These are phyloP conservation scores for Philypnodon macrostomus DNA, from an alignment of 2,797 vertebrate genomes.

Conservation along the genomic window DNA sequence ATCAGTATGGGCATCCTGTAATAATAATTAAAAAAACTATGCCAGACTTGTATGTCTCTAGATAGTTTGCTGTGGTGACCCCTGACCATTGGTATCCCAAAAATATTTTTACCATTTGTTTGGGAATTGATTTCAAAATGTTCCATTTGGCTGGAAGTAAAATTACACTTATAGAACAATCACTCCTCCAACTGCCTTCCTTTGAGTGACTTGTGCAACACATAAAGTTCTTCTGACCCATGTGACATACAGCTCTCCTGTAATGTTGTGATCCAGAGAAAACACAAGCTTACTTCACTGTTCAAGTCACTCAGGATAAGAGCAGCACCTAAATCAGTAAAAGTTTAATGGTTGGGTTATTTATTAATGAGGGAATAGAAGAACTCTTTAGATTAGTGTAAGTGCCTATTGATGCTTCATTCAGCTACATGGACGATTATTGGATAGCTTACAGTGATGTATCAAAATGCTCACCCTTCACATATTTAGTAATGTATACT, in stretches of 20 bases:
- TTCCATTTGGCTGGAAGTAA: too few species aligned
- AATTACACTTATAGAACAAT: neutral
- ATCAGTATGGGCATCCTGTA: too few species aligned
- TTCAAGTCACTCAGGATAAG: slow-evolving; percentile 37
- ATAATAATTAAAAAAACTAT: too few species aligned
- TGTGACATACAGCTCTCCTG: slow-evolving; percentile 28
- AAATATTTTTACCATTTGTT: too few species aligned
- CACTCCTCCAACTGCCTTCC: slow-evolving; percentile 2
- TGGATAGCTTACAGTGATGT: neutral
- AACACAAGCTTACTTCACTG: slow-evolving; percentile 33
- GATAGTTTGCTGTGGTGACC: too few species aligned
- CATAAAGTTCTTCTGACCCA: slow-evolving; percentile 18
- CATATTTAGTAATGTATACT: too few species aligned
- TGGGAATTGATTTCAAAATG: too few species aligned
- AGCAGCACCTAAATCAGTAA: slow-evolving; percentile 31
- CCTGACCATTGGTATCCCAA: too few species aligned
- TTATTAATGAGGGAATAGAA: slow-evolving; percentile 54
- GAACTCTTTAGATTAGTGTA: slow-evolving; percentile 27
- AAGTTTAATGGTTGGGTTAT: slow-evolving; percentile 44
- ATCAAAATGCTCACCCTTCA: too few species aligned
- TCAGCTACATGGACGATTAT: too few species aligned
- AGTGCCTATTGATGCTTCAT: too few species aligned
- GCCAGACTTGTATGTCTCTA: too few species aligned
- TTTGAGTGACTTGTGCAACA: neutral
- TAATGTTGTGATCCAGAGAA: slow-evolving; percentile 46